These are phyloP conservation scores for Cosmorhoe ocellata DNA, from an alignment of 2,888 invertebrate species.

Conservation along the genomic window DNA sequence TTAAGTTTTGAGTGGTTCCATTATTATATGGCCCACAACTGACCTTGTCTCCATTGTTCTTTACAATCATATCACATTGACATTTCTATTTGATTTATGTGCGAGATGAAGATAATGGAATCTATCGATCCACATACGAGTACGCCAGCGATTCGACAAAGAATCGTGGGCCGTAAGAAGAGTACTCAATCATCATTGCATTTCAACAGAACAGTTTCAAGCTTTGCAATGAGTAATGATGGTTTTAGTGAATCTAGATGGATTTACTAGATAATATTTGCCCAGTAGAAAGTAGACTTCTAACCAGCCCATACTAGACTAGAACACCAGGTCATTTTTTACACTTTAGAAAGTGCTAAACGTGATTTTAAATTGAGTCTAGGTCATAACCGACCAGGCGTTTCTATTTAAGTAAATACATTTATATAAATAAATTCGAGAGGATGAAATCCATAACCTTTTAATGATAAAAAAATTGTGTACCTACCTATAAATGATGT, in stretches of 20 bases:
- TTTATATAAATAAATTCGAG: background rate
- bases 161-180: slow-evolving; percentile 59
- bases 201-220: slow-evolving; percentile 55
- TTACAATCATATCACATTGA: slow-evolving; percentile 36
- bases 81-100: slow-evolving; percentile 53
- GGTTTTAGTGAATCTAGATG: background rate
- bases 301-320: slow-evolving; percentile 41
- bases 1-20: slow-evolving; percentile 19
- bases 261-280: slow-evolving; percentile 1
- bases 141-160: slow-evolving; percentile 67
- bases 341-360: slow-evolving; percentile 48
- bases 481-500: slow-evolving; percentile 22
- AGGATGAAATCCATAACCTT: background rate
- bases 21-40: slow-evolving; percentile 14
- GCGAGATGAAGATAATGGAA: slow-evolving; percentile 55
- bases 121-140: slow-evolving; percentile 53
- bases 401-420: slow-evolving; percentile 16
- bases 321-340: slow-evolving; percentile 60
- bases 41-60: slow-evolving; percentile 33
- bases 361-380: slow-evolving; percentile 47
- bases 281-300: slow-evolving; percentile 47
- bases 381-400: slow-evolving; percentile 33
- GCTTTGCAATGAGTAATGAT: slow-evolving; percentile 29
- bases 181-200: slow-evolving; percentile 57
- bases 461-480: background rate